These are phyloP conservation scores for Thalassarche chlororhynchos DNA, from an alignment of 2,113 vertebrate genomes.

Conservation along the genomic window DNA sequence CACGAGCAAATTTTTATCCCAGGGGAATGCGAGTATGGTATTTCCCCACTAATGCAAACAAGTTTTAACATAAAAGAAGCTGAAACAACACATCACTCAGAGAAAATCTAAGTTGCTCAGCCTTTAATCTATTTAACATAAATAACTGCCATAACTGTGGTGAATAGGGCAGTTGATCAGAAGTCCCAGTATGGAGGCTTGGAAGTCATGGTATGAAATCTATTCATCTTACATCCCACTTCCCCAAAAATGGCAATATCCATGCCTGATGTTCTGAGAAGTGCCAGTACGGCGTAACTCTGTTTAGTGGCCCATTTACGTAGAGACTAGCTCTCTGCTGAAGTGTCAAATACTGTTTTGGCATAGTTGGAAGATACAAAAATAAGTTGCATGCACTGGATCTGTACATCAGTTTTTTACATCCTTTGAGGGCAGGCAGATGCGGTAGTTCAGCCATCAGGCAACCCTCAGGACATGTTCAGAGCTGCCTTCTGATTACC, in stretches of 20 bases:
- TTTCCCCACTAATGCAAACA: background rate
- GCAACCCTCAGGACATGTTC: background rate
- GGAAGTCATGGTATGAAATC: constrained; percentile 53
- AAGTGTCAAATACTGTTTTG: background rate
- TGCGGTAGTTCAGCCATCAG: background rate
- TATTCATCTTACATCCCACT: constrained; percentile 33
- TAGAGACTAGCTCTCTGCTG: background rate
- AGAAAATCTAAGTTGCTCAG: background rate
- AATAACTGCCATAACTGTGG: constrained; percentile 39
- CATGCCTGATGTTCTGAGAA: background rate
- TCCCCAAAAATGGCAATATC: background rate
- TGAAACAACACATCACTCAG: constrained; percentile 9
- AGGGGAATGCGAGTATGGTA: background rate
- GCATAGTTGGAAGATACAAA: background rate
- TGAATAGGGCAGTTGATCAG: constrained; percentile 39
- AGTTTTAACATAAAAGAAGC: background rate
- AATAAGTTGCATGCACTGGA: background rate
- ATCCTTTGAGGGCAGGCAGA: background rate
- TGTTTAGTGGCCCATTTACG: background rate
- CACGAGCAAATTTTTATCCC: background rate
- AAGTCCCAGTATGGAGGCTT: constrained; percentile 21
- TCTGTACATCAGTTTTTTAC: background rate
- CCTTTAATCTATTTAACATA: constrained; percentile 35
- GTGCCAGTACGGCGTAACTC: background rate
- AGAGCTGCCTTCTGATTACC: background rate